Conservation (phyloP, 2,888 invertebrate species). For the Lysandra bellargus region DNA sequence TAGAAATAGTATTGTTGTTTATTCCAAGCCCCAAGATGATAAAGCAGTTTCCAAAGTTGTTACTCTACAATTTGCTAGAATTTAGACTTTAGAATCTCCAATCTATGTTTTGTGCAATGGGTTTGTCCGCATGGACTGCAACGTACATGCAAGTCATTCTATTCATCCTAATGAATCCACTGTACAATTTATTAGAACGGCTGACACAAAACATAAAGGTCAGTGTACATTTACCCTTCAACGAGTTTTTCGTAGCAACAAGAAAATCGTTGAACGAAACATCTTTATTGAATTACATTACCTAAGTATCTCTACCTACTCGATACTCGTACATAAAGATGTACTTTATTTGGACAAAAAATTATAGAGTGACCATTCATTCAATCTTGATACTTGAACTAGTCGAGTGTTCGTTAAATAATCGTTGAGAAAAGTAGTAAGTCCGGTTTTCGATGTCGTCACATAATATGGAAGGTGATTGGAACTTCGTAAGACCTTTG, state of each 20-base stretch:
- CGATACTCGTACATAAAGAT: neutral
- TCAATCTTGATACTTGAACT: constrained; percentile 11
- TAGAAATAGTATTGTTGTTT: neutral
- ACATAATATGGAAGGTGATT: neutral
- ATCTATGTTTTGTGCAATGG: neutral
- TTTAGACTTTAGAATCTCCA: neutral
- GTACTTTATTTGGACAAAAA: neutral
- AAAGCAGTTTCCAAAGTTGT: neutral
- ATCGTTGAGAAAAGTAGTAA: constrained; percentile 24
- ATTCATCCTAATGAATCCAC: neutral
- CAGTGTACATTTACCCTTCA: neutral
- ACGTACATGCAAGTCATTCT: neutral
- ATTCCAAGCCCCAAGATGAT: neutral
- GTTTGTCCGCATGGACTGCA: neutral
- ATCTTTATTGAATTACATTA: neutral
- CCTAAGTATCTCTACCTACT: neutral
- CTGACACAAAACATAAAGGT: constrained; percentile 7
- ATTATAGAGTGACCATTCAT: neutral
- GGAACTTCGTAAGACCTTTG: neutral
- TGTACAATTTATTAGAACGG: neutral
- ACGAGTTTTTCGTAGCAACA: neutral
- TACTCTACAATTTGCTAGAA: neutral
- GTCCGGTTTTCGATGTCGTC: constrained; percentile 24
- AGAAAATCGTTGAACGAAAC: neutral
- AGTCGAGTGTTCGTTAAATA: constrained; percentile 4